Conservation (phyloP, 1,140 invertebrate species). For the Drosophila sp. region DNA sequence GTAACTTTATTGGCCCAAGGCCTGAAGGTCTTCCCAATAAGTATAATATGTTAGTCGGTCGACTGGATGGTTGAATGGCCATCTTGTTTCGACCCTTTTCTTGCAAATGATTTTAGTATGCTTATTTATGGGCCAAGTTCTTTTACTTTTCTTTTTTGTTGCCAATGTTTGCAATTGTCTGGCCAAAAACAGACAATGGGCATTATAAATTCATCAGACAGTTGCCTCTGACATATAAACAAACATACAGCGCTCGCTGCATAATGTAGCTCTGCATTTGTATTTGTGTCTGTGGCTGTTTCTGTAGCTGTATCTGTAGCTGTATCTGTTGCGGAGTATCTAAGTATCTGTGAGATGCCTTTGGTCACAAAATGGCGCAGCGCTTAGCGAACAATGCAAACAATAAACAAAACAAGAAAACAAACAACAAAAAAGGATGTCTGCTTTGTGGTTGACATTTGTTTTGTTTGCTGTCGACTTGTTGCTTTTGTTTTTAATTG, state of each 20-base stretch:
- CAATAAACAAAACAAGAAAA: conserved; percentile 48
- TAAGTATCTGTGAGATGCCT: conserved; percentile 60
- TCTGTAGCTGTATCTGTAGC: conserved; percentile 40
- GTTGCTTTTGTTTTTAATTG: conserved; percentile 76
- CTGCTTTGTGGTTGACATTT: conserved; percentile 76
- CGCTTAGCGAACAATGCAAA: conserved; percentile 71
- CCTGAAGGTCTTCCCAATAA: conserved; percentile 1
- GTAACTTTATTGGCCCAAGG: conserved; percentile 57
- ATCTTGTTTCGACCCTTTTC: conserved; percentile 26
- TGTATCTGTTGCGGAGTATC: conserved; percentile 21
- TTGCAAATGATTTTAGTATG: conserved; percentile 43
- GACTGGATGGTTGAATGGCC: conserved; percentile 16
- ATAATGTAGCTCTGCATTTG: conserved; percentile 61
- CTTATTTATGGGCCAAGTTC: conserved; percentile 54
- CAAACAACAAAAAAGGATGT: conserved; percentile 47
- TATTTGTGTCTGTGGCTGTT: conserved; percentile 37
- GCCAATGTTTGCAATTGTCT: conserved; percentile 70
- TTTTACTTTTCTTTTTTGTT: conserved; percentile 43
- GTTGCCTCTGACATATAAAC: conserved; percentile 56
- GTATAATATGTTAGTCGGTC: conserved; percentile 65
- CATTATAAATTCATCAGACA: conserved; percentile 82
- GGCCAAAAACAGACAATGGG: conserved; percentile 71
- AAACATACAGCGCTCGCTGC: conserved; percentile 45
- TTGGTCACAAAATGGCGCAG: conserved; percentile 74
- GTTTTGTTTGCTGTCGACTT: conserved; percentile 52